A percentile compares a stretch with the other conserved stretches of the same genome.
Conservation (phyloP, 2,113 vertebrate species). For the Gymnobelideus leadbeateri region DNA sequence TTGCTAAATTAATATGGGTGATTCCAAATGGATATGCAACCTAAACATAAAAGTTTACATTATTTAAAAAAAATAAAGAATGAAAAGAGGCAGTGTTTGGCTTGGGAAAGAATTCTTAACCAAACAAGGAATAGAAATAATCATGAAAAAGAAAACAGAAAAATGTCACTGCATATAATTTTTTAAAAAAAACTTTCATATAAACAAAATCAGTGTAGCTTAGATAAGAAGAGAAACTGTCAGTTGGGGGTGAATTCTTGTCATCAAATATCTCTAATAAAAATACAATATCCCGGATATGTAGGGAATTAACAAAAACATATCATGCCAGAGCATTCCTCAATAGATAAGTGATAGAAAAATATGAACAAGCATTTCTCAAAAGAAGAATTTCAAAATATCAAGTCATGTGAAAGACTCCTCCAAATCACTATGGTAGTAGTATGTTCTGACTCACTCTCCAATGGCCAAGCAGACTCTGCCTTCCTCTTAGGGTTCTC, state of each 20-base stretch:
- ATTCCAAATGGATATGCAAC: neutral
- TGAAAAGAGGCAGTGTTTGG: neutral
- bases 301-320: neutral
- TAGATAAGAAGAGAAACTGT: neutral
- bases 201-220: neutral
- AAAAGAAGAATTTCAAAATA: neutral
- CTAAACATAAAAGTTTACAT: neutral
- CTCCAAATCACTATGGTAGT: neutral
- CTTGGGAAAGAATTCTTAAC: neutral
- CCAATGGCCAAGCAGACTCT: neutral
- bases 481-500: neutral
- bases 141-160: neutral
- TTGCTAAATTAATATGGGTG: neutral
- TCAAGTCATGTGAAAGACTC: neutral
- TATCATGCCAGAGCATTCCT: neutral
- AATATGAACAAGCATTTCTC: neutral
- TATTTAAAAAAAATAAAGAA: neutral
- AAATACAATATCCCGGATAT: neutral
- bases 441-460: neutral
- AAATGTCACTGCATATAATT: neutral
- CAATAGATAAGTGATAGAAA: neutral
- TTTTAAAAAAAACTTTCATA: neutral
- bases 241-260: neutral
- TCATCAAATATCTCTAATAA: neutral
- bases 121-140: neutral